phyloP scores from a whole-genome alignment of 2,797 vertebrate species.

The Balearica regulorum region DNA sequence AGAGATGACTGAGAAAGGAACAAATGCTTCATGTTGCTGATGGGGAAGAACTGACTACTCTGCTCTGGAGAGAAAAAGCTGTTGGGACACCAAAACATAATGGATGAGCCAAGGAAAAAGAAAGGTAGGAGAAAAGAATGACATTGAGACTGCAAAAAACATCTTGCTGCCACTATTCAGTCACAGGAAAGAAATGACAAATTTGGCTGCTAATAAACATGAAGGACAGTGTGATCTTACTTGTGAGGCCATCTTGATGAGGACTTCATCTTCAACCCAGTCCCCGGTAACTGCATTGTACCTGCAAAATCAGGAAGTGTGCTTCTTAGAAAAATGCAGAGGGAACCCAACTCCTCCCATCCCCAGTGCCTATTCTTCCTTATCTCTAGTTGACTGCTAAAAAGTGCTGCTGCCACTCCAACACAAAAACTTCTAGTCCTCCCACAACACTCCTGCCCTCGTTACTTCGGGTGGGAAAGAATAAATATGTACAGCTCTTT shows the following conservation, averaged over 20 bases:
- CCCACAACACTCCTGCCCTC: neutral
- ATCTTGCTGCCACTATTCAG: neutral
- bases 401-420: neutral
- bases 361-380: neutral
- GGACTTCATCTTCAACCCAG: constrained; percentile 90
- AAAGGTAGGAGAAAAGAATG: neutral
- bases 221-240: constrained; percentile 67
- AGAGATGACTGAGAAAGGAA: neutral
- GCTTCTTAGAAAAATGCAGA: neutral
- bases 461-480: neutral
- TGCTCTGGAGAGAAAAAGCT: neutral
- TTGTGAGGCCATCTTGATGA: constrained; percentile 93
- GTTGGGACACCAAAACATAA: neutral
- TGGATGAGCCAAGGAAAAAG: neutral
- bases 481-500: neutral
- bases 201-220: neutral
- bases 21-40: neutral
- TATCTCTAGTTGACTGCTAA: neutral
- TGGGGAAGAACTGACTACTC: neutral
- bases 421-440: neutral
- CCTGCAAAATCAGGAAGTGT: constrained; percentile 65
- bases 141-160: neutral
- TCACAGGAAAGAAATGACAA: neutral
- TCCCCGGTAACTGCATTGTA: constrained; percentile 90
- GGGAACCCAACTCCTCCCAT: neutral